Percentiles rank a stretch among this genome's conserved stretches.
Evolutionary conservation across 2,113 vertebrate genomes (phyloP).

Genomic region (Numenius arquata): DNA sequence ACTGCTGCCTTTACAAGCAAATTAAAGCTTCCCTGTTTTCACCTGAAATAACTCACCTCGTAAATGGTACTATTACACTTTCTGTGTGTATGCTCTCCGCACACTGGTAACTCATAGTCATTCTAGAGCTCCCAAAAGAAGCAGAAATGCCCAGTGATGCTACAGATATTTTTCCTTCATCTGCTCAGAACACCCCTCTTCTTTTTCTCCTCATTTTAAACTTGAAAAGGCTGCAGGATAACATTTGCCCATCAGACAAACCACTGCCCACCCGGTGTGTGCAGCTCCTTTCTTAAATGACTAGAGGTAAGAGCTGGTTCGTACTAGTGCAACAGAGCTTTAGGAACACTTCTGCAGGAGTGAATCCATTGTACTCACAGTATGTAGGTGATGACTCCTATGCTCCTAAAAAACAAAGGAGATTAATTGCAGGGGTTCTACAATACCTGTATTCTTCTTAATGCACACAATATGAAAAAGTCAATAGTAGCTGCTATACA

Average conservation of each 20-base stretch:
- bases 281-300: not conserved
- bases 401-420: constrained; percentile 85
- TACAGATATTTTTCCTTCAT: not conserved
- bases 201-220: not conserved
- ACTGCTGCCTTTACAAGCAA: not conserved
- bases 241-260: not conserved
- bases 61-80: not conserved
- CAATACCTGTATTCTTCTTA: not conserved
- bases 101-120: not conserved
- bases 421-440: not conserved
- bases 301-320: not conserved
- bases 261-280: not conserved
- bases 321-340: not conserved
- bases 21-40: not conserved
- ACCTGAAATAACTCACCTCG: not conserved
- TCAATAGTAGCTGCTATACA: not conserved
- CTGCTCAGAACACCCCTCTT: not conserved
- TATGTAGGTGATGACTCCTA: constrained; percentile 98
- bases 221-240: not conserved
- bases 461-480: not conserved
- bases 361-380: constrained; percentile 83
- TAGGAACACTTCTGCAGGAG: not conserved
- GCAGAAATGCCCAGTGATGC: not conserved
- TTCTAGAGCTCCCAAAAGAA: not conserved
- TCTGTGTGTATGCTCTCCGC: not conserved